phyloP scores from a whole-genome alignment of 1,140 invertebrate genomes.

The Mactra quadrangularis region DNA sequence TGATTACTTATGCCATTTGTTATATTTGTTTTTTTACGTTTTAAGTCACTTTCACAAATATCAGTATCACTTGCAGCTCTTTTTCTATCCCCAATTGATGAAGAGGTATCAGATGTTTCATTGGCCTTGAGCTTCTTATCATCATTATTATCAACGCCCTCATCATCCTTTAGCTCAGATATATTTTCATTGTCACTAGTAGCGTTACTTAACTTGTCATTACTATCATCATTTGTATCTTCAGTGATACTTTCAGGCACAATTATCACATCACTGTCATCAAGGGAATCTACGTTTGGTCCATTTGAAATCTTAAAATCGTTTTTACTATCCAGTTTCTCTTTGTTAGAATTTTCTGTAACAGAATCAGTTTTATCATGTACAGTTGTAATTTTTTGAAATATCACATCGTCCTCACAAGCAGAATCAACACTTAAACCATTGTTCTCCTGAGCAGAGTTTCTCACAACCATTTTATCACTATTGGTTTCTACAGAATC shows the following conservation, averaged over 20 bases:
- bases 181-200: background rate
- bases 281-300: too few species aligned
- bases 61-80: conserved; percentile 29
- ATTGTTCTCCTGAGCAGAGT: background rate
- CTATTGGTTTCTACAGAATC: too few species aligned
- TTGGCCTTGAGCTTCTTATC: conserved; percentile 9
- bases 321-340: background rate
- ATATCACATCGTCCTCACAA: conserved; percentile 1
- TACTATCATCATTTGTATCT: too few species aligned
- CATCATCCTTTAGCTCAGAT: conserved; percentile 5
- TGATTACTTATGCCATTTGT: conserved; percentile 65
- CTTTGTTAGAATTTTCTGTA: background rate
- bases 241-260: too few species aligned
- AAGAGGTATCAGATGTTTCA: too few species aligned
- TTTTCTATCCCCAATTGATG: conserved; percentile 56
- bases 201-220: background rate
- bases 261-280: too few species aligned
- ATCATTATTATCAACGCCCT: conserved; percentile 4
- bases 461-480: too few species aligned
- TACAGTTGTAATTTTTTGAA: background rate
- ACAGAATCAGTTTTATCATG: background rate
- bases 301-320: too few species aligned
- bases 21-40: conserved; percentile 51
- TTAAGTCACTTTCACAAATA: conserved; percentile 4
- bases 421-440: background rate